A percentile compares a stretch with the other conserved stretches of the same genome.
These are phyloP conservation scores for Cyphomyrus plagiostoma DNA, from an alignment of 2,113 vertebrate genomes.

Conservation along the genomic window DNA sequence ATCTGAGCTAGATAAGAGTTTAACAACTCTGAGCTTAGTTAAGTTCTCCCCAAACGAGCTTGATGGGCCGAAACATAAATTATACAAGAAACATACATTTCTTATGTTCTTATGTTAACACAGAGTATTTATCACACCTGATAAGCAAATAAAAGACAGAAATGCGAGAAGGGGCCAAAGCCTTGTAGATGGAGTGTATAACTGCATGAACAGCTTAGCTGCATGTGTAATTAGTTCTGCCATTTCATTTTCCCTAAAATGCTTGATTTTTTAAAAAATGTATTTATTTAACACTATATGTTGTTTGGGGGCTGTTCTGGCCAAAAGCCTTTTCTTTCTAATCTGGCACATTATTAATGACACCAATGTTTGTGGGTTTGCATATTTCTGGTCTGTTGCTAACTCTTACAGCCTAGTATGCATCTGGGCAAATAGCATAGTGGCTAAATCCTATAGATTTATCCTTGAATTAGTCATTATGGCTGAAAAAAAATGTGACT, in stretches of 20 bases:
- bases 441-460: not conserved
- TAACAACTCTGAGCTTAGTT: too few relatives aligned
- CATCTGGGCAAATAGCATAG: not conserved
- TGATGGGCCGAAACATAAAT: too few relatives aligned
- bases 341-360: not conserved
- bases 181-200: not conserved
- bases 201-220: not conserved
- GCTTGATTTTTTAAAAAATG: not conserved
- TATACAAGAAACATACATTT: too few relatives aligned
- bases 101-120: not conserved
- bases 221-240: not conserved
- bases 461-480: not conserved
- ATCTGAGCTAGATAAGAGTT: too few relatives aligned
- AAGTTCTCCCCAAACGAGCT: too few relatives aligned
- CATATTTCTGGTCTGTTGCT: not conserved
- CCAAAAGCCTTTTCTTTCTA: not conserved
- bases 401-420: not conserved
- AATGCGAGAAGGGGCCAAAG: not conserved
- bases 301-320: not conserved
- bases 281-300: not conserved
- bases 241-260: not conserved
- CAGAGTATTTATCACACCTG: not conserved
- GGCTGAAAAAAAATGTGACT: not conserved
- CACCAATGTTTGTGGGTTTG: not conserved
- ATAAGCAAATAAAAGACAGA: not conserved